Base-by-base conservation (phyloP, 1,140 invertebrate genomes). In the Goniozus legneri region DNA sequence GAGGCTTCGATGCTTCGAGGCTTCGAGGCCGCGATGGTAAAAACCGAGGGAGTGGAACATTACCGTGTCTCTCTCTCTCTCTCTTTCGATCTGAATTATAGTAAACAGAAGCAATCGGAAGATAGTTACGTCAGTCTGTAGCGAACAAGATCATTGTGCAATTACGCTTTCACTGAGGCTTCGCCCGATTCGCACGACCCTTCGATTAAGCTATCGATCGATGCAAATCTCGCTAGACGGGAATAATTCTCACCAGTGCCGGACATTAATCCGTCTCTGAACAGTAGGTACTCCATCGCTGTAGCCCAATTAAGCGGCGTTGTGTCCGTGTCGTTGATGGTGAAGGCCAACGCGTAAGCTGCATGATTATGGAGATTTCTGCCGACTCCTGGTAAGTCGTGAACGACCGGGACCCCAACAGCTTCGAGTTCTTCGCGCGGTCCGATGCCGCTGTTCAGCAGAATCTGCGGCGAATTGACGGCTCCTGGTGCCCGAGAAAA, bases 331-430 rank as follows among this genome's bases (percentile, higher is more conserved):
- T 92, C 87, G 39, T 92, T 88, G 12, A 92, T 86, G 15, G 82
- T 79, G 72, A 91, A 94, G 58, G 81, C 83, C 1, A 89, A 65
- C 50, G 87, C 84, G 67, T 80, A 86, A 3, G 88, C 85, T 0
- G 91, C 89, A 58, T 93, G 91, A 65, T 92, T 92, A 57, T 92
- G 89, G 0, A 96, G 80, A 75, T 95, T 95, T 50, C 84, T 81
- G 0, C 93, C 92, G 2, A 95, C 92, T 0, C 85, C 86, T 0
- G 89, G 90, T 6, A 95, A 77, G 60, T 89, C 76, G 48, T 89
- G 87, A 2, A 91, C 68, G 0, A 83, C 71, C 0, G 81, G 79
- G 0, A 91, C 80, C 15, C 84, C 84, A 0, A 80, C 75, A 35
- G 79, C 65, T 36, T 76, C 58, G 3, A 94, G 71, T 3, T 93